Conservation (phyloP, 2,113 vertebrate genomes). For the Ovis canadensis region DNA sequence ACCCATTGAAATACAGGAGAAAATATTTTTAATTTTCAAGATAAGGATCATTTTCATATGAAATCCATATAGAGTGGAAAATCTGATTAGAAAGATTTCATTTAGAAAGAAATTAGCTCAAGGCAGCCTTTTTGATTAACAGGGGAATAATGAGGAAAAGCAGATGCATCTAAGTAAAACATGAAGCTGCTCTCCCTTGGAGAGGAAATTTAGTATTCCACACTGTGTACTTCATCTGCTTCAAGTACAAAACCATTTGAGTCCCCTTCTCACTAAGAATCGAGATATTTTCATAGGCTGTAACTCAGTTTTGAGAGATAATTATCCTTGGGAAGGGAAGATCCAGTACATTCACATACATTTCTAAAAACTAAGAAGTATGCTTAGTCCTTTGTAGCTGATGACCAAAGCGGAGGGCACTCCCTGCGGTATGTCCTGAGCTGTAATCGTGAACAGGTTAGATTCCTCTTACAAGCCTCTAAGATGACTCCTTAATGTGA, state of each 20-base stretch:
- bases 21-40: constrained; percentile 50
- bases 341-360: not conserved
- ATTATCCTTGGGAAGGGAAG: not conserved
- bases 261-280: constrained; percentile 36
- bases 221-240: constrained; percentile 37
- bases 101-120: constrained; percentile 58
- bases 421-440: fast-evolving
- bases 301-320: constrained; percentile 31
- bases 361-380: constrained; percentile 18
- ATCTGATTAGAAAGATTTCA: constrained; percentile 55
- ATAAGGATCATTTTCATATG: constrained; percentile 53
- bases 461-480: not conserved
- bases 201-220: constrained; percentile 25
- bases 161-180: constrained; percentile 42
- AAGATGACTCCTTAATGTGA: not conserved
- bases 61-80: constrained; percentile 41
- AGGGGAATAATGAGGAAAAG: constrained; percentile 27
- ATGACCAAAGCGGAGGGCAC: not conserved
- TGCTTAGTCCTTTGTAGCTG: not conserved
- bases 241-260: constrained; percentile 14
- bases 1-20: not conserved
- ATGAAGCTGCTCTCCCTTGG: not conserved
- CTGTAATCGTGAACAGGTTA: not conserved
- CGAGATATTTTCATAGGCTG: constrained; percentile 27
- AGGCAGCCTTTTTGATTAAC: constrained; percentile 44